These are phyloP conservation scores for Semaprochilodus insignis DNA, from an alignment of 2,797 vertebrate genomes.

Conservation along the genomic window DNA sequence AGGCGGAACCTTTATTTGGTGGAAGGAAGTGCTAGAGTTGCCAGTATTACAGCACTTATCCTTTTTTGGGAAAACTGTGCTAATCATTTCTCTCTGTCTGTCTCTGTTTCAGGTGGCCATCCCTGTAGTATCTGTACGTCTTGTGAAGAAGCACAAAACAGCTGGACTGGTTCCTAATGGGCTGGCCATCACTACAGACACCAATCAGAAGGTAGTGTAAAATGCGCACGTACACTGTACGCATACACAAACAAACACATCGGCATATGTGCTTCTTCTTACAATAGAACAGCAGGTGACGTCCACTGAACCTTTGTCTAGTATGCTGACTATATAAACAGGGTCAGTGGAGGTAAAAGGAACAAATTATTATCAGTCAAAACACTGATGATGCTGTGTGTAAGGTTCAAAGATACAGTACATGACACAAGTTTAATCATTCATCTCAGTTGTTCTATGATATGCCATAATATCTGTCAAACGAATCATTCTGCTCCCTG, in stretches of 20 bases:
- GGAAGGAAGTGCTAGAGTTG: too few species aligned
- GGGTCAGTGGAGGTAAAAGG: not conserved
- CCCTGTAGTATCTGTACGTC: constrained; percentile 88
- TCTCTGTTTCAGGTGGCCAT: constrained; percentile 85
- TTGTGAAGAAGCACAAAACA: constrained; percentile 96
- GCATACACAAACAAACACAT: not conserved
- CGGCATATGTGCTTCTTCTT: not conserved
- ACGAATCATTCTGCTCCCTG: not conserved
- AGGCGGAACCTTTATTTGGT: too few species aligned
- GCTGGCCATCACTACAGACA: constrained; percentile 91
- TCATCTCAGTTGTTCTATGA: not conserved
- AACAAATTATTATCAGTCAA: not conserved
- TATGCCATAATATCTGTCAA: not conserved
- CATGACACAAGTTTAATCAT: not conserved
- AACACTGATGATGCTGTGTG: not conserved
- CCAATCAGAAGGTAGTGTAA: constrained; percentile 69
- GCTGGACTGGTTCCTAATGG: constrained; percentile 93
- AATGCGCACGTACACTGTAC: not conserved
- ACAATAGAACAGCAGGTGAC: not conserved
- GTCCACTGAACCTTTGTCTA: not conserved
- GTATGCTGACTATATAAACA: not conserved
- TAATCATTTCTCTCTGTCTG: not conserved
- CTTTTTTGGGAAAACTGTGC: too few species aligned
- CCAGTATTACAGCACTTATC: too few species aligned
- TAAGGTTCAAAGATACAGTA: not conserved